Conservation (phyloP, 2,797 vertebrate genomes). For the Arrhamphus sclerolepis region DNA sequence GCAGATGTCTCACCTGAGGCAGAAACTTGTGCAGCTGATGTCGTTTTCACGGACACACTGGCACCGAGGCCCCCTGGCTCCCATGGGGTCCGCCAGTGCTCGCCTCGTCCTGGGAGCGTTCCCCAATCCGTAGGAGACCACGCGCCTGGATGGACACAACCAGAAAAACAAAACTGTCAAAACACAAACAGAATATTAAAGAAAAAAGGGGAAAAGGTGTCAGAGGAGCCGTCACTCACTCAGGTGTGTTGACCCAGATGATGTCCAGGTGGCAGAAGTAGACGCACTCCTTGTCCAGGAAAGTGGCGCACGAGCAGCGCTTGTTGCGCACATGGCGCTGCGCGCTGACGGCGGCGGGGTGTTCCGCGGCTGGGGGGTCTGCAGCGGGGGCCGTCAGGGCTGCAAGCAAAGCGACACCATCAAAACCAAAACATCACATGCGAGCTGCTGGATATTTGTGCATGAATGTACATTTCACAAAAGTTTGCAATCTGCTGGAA, state of each 20-base stretch:
- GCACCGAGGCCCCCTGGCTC: slow-evolving; percentile 78
- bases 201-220: not conserved
- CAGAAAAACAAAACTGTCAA: not conserved
- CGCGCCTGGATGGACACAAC: slow-evolving; percentile 78
- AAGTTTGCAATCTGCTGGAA: too few relatives aligned
- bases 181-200: not conserved
- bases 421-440: too few relatives aligned
- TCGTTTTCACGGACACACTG: slow-evolving; percentile 83
- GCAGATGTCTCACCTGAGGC: slow-evolving; percentile 62
- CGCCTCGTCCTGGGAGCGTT: slow-evolving; percentile 86
- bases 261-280: slow-evolving; percentile 99
- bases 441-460: not conserved
- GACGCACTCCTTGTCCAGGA: slow-evolving; percentile 95
- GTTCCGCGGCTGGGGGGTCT: slow-evolving; percentile 3
- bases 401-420: not conserved
- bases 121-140: slow-evolving; percentile 93
- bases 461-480: too few relatives aligned
- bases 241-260: slow-evolving; percentile 98
- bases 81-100: slow-evolving; percentile 72
- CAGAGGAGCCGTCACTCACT: slow-evolving; percentile 79
- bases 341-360: slow-evolving; percentile 38
- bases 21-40: slow-evolving; percentile 87
- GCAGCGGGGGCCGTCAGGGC: slow-evolving; percentile 52
- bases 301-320: slow-evolving; percentile 92
- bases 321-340: slow-evolving; percentile 82